These are phyloP conservation scores for Macrobrachium rosenbergii DNA, from an alignment of 1,140 invertebrate species.

Conservation along the genomic window DNA sequence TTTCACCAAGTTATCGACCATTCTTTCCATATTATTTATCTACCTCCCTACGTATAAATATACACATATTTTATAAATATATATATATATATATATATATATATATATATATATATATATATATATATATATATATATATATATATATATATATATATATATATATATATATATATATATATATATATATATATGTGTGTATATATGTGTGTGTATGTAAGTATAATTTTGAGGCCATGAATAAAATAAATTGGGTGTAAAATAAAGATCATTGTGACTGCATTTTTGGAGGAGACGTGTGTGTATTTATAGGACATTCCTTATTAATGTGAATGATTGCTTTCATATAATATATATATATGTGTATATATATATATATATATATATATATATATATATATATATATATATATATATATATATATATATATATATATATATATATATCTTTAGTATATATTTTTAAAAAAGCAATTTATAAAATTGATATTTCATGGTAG, in stretches of 20 bases:
- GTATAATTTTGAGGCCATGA: too few species aligned
- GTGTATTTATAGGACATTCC: too few species aligned
- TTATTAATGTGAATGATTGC: too few species aligned
- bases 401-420: conserved; percentile 20
- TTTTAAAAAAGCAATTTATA: too few species aligned
- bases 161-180: conserved; percentile 20
- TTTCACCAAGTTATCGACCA: too few species aligned
- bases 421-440: conserved; percentile 9
- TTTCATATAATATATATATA: conserved; percentile 6
- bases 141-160: conserved; percentile 22
- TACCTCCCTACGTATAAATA: background rate
- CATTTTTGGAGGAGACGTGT: too few species aligned
- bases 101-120: conserved; percentile 10
- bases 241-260: too few species aligned
- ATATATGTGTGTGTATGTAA: background rate
- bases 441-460: background rate
- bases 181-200: background rate
- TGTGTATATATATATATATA: conserved; percentile 16
- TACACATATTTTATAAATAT: conserved; percentile 9
- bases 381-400: conserved; percentile 26
- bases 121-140: conserved; percentile 24
- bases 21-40: too few species aligned
- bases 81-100: conserved; percentile 12
- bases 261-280: too few species aligned
- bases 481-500: too few species aligned